A percentile compares a stretch with the other conserved stretches of the same genome.
Evolutionary conservation across 2,888 invertebrate species (phyloP).

Genomic region (Nemotelus nigrinus): DNA sequence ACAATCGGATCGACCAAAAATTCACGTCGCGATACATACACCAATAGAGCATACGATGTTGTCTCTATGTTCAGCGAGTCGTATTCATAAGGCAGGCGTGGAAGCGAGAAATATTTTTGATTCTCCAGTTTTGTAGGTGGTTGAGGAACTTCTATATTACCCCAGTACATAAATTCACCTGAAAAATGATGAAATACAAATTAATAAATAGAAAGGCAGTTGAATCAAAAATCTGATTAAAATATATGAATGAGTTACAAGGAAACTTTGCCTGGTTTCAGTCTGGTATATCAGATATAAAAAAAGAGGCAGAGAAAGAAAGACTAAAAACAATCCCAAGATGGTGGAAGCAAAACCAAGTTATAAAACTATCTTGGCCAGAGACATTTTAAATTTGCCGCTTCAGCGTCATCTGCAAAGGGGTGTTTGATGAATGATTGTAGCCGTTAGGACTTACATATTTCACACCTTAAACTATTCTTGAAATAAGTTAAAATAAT

Average conservation of each 20-base stretch:
- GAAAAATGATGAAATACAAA: conserved; percentile 45
- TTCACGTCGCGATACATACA: conserved; percentile 87
- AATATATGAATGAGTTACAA: neutral
- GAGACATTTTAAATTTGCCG: too few relatives aligned
- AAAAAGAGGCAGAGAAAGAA: too few relatives aligned
- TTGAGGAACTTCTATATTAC: conserved; percentile 78
- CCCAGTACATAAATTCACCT: conserved; percentile 89
- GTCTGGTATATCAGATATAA: too few relatives aligned
- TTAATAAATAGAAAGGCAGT: neutral
- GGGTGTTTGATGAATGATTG: too few relatives aligned
- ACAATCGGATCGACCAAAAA: conserved; percentile 85
- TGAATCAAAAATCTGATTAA: neutral
- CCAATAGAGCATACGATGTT: conserved; percentile 90
- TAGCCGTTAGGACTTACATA: too few relatives aligned
- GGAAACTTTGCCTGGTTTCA: too few relatives aligned
- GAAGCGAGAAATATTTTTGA: conserved; percentile 88
- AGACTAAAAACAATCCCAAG: too few relatives aligned
- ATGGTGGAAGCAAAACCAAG: too few relatives aligned
- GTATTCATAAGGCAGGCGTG: conserved; percentile 86
- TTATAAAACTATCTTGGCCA: too few relatives aligned
- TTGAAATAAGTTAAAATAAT: too few relatives aligned
- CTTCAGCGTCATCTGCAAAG: too few relatives aligned
- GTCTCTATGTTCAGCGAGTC: conserved; percentile 93
- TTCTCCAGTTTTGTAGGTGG: conserved; percentile 89
- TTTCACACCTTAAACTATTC: too few relatives aligned